A percentile compares a stretch with the other conserved stretches of the same genome.
phyloP scores from a whole-genome alignment of 2,797 vertebrate genomes.

The Kryptolebias ocellatus region DNA sequence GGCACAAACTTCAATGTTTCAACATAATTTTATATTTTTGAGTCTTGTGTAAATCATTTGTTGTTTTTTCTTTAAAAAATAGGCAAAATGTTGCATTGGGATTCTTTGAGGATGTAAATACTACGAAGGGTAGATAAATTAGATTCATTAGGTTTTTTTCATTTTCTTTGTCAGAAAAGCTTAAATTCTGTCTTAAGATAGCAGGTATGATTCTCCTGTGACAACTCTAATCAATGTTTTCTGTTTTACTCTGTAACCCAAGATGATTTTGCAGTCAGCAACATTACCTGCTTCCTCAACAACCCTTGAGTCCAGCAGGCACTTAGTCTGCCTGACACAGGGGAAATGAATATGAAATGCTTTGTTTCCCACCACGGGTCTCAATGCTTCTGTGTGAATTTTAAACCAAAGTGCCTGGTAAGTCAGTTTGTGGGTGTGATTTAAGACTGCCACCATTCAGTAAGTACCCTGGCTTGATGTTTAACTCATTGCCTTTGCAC shows the following conservation, averaged over 20 bases:
- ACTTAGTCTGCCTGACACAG: conserved; percentile 69
- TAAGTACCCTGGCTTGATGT: conserved; percentile 45
- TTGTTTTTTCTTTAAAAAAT: conserved; percentile 9
- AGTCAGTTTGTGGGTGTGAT: conserved; percentile 62
- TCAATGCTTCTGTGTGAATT: conserved; percentile 71
- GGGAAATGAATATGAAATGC: conserved; percentile 78
- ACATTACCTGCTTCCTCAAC: conserved; percentile 66
- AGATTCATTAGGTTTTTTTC: not conserved
- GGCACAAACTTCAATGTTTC: conserved; percentile 24
- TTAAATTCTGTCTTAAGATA: conserved; percentile 59
- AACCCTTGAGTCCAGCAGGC: conserved; percentile 70
- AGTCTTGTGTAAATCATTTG: conserved; percentile 15
- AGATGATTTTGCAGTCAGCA: conserved; percentile 71
- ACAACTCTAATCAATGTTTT: conserved; percentile 60
- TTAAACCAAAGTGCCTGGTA: conserved; percentile 67
- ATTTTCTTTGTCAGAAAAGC: conserved; percentile 55
- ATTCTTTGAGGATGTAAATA: not conserved
- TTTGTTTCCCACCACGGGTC: conserved; percentile 71
- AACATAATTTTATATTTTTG: conserved; percentile 20
- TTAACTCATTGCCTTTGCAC: conserved; percentile 46
- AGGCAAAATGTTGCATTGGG: no score
- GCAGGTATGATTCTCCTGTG: conserved; percentile 52
- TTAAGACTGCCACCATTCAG: conserved; percentile 54
- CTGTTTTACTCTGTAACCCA: conserved; percentile 68
- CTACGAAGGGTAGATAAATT: not conserved